Evolutionary conservation across 2,113 vertebrate genomes (phyloP).

Genomic region (Thinocorus orbignyianus): DNA sequence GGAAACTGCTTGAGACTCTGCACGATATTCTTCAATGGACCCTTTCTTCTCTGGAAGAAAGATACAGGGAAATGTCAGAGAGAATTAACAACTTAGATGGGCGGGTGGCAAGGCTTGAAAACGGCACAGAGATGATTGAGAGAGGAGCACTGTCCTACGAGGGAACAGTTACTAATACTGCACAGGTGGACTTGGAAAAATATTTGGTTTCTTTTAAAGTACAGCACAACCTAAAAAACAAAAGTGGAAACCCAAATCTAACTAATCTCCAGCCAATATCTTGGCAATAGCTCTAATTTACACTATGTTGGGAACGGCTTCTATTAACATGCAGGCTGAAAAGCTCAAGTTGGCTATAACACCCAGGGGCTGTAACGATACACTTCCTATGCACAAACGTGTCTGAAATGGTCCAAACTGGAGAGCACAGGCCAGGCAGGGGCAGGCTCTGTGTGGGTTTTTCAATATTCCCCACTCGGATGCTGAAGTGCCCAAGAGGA

Average conservation of each 20-base stretch:
- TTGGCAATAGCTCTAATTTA: not conserved
- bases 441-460: not conserved
- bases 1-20: constrained; percentile 17
- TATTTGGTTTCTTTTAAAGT: not conserved
- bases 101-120: not conserved
- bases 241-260: not conserved
- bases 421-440: accelerated
- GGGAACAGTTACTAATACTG: not conserved
- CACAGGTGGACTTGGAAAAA: not conserved
- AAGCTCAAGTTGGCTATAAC: not conserved
- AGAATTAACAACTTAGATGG: constrained; percentile 25
- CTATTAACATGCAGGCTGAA: not conserved
- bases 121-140: not conserved
- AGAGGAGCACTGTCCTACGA: not conserved
- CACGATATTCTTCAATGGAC: not conserved
- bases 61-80: constrained; percentile 4
- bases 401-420: not conserved
- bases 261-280: not conserved
- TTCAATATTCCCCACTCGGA: not conserved
- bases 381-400: accelerated
- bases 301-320: not conserved
- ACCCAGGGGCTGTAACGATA: not conserved
- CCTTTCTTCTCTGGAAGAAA: constrained; percentile 35
- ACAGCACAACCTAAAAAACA: not conserved
- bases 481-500: not conserved